Percentiles rank a stretch among this genome's conserved stretches.
Evolutionary conservation across 2,113 vertebrate genomes (phyloP).

Genomic region (Furnarius figulus): DNA sequence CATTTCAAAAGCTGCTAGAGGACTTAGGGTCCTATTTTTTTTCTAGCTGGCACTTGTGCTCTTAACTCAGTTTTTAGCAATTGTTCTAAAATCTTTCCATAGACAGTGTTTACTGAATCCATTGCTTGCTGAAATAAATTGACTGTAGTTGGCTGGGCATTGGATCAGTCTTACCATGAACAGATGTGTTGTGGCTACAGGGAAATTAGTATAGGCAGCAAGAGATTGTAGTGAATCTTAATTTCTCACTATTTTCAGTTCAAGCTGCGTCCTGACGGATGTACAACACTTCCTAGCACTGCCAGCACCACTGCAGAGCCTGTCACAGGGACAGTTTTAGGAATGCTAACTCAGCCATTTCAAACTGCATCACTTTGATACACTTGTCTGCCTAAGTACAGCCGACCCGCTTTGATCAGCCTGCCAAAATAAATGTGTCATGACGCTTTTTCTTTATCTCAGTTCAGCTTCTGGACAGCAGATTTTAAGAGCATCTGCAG

Average conservation of each 20-base stretch:
- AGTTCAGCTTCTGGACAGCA: constrained; percentile 31
- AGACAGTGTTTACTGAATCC: neutral
- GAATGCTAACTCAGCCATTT: constrained; percentile 26
- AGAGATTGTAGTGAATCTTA: neutral
- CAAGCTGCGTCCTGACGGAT: neutral
- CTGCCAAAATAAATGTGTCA: constrained; percentile 13
- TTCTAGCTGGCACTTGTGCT: neutral
- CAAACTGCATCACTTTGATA: constrained; percentile 14
- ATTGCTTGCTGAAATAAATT: neutral
- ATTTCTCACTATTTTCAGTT: neutral
- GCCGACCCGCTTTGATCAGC: neutral
- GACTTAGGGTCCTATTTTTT: neutral
- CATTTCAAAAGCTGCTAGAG: neutral
- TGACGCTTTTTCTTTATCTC: neutral
- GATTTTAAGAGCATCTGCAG: constrained; percentile 25
- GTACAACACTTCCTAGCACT: neutral
- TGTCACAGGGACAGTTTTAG: neutral
- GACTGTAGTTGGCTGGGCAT: neutral
- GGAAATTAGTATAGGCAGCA: neutral
- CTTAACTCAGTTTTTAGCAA: neutral
- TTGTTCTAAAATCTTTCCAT: neutral
- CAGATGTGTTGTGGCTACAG: constrained; percentile 3
- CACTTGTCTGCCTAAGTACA: constrained; percentile 18
- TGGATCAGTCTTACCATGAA: neutral
- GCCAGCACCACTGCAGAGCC: neutral